Base-by-base conservation (phyloP, 1,140 invertebrate species). In the Temnothorax longispinosus region DNA sequence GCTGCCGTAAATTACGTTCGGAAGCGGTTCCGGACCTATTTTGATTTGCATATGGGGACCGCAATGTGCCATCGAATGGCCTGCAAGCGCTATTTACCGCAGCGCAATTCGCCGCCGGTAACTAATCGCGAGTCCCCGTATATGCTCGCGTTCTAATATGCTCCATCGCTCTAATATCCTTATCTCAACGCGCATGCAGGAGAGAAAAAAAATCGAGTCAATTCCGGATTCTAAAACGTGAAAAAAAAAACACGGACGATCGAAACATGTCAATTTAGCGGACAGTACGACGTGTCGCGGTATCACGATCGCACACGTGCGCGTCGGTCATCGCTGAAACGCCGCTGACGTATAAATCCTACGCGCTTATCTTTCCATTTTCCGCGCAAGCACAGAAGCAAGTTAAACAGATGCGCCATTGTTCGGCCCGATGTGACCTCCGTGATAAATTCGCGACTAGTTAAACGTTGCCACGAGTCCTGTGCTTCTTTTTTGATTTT, bases 1-100 rank as follows among this genome's bases (percentile, higher is more conserved):
- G 50, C 47, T 27, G 41, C 38, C 87, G 67, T 86, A 85, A 86
- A 86, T 89, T 89, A 88, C 62, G 32, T 86, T 88, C 75, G 82
- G 54, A 65, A 72, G 52, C 80, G 82, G 77, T 71, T 78, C 86
- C 85, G 85, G 60, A 86, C 86, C 90, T 86, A 90, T 90, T 90
- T 90, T 86, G 86, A 91, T 91, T 91, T 91, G 90, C 90, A 90
- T 91, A 90, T 85, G 71, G 78, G 62, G 75, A 88, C 90, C 90
- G 87, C 88, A 88, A 89, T 86, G 86, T 88, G 64, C 87, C 84
- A 78, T 87, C 88, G 80, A 88, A 86, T 77, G 21, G 58, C 64
- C 77, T 58, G 76, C 81, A 62, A 86, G 80, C 81, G 52, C 82
- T 86, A 88, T 91, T 89, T 82, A 84, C 78, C 81, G 64, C 75